A percentile compares a stretch with the other conserved stretches of the same genome.
phyloP scores from a whole-genome alignment of 2,888 invertebrate genomes.

The Limenitis camilla region DNA sequence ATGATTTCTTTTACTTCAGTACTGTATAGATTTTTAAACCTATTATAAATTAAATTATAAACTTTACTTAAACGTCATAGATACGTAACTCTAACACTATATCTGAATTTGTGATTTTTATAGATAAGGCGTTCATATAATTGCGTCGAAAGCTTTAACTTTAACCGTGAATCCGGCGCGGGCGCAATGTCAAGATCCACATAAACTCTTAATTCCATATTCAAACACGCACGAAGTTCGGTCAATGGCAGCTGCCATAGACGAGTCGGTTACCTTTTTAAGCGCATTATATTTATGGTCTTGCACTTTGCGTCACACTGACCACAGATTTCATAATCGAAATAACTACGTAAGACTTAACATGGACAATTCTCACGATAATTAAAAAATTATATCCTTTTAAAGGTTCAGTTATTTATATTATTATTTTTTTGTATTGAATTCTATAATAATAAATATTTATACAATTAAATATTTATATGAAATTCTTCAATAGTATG shows the following conservation, averaged over 20 bases:
- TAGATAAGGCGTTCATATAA: neutral
- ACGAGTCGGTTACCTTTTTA: slow-evolving; percentile 60
- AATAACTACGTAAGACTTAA: slow-evolving; percentile 3
- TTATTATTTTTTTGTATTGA: too few relatives aligned
- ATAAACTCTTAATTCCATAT: slow-evolving; percentile 60
- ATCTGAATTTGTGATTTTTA: neutral
- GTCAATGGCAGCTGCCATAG: slow-evolving; percentile 63
- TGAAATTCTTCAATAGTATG: slow-evolving; percentile 17
- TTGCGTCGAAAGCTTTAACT: slow-evolving; percentile 24
- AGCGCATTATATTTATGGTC: slow-evolving; percentile 48
- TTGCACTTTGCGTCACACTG: slow-evolving; percentile 60
- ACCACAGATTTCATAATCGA: slow-evolving; percentile 38
- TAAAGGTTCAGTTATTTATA: too few relatives aligned
- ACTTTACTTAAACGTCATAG: too few relatives aligned
- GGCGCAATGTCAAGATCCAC: slow-evolving; percentile 65
- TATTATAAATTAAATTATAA: too few relatives aligned
- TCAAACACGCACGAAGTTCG: slow-evolving; percentile 47
- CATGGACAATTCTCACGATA: slow-evolving; percentile 22
- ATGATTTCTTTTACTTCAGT: too few relatives aligned
- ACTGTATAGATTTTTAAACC: too few relatives aligned
- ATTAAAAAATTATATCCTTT: too few relatives aligned
- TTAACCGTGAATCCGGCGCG: slow-evolving; percentile 43
- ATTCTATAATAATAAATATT: too few relatives aligned
- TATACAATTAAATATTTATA: too few relatives aligned
- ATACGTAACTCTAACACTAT: too few relatives aligned